Base-by-base conservation (phyloP, 2,888 invertebrate genomes). In the Hylaea fasciaria region DNA sequence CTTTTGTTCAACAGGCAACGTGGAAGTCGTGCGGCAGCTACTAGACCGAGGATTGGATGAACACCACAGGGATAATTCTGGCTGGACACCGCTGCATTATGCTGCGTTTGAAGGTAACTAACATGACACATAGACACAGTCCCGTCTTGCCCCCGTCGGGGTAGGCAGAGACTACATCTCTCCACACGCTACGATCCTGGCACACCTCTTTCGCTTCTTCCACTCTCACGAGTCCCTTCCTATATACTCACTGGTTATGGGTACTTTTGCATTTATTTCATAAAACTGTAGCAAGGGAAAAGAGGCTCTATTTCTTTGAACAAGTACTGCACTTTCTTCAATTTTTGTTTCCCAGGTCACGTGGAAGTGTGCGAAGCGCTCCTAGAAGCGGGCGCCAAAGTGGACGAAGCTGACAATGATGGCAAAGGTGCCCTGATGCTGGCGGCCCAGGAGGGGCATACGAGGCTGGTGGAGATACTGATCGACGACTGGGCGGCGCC, bases 41-140 rank as follows among this genome's bases (percentile, higher is more conserved):
- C 92, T 99, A 13, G 98, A 97, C 83, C 93, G 98, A 69, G 98
- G 97, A 0, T 81, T 97, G 47, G 97, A 97, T 75, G 97, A 97
- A 74, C 96, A 96, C 63, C 97, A 97, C 78, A 92, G 97, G 16
- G 99, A 99, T 82, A 98, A 98, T 87, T 97, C 97, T 0, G 98
- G 99, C 0, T 99, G 98, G 99, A 98, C 99, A 0, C 98, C 99
- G 0, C 85, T 99, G 54, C 98, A 99, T 82, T 98, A 99, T 82
- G 96, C 98, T 0, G 97, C 98, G 12, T 98, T 98, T 82, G 98
- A 99, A 93, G 96, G 95, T 87, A 76, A 13, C 14, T 17, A 11
- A 10, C 12, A 12, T 41, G 10, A 43, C 22, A n/a, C 22, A 16
- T 46, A 41, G 14, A n/a, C n/a, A n/a, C n/a, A n/a, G n/a, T n/a